Conservation (phyloP, 2,888 invertebrate genomes). For the Ernsta delagoae region DNA sequence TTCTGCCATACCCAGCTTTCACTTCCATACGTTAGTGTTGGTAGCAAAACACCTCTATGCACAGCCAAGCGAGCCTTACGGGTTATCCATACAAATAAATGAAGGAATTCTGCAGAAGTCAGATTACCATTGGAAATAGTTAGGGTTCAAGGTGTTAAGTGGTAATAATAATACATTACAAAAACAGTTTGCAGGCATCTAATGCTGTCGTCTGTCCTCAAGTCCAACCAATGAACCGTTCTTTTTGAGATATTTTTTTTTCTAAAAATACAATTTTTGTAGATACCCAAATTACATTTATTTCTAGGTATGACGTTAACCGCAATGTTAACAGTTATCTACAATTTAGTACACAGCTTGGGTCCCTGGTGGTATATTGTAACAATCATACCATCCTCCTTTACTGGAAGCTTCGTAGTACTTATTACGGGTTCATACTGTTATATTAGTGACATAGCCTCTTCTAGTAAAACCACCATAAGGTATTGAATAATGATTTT, state of each 20-base stretch:
- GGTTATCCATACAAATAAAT: no score
- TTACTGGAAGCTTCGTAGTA: slow-evolving; percentile 82
- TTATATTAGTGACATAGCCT: slow-evolving; percentile 25
- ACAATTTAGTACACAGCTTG: slow-evolving; percentile 60
- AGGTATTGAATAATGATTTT: slow-evolving; percentile 3
- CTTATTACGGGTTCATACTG: slow-evolving; percentile 28
- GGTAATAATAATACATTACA: no score
- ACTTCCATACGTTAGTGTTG: no score
- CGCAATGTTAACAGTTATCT: slow-evolving; percentile 62
- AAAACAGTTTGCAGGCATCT: no score
- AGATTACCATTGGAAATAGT: no score
- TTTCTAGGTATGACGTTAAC: slow-evolving; percentile 66
- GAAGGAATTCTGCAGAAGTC: no score
- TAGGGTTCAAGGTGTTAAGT: no score
- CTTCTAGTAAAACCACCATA: slow-evolving; percentile 17
- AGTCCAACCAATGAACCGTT: no score
- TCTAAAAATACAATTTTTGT: not conserved
- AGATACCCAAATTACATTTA: not conserved
- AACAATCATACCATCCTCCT: slow-evolving; percentile 82
- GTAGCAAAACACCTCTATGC: no score
- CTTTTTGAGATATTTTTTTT: not conserved
- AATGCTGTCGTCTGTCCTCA: not conserved
- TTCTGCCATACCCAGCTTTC: no score
- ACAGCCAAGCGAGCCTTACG: no score
- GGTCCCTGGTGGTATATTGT: slow-evolving; percentile 82